phyloP scores from a whole-genome alignment of 1,140 invertebrate species.

The Ectropis grisescens region DNA sequence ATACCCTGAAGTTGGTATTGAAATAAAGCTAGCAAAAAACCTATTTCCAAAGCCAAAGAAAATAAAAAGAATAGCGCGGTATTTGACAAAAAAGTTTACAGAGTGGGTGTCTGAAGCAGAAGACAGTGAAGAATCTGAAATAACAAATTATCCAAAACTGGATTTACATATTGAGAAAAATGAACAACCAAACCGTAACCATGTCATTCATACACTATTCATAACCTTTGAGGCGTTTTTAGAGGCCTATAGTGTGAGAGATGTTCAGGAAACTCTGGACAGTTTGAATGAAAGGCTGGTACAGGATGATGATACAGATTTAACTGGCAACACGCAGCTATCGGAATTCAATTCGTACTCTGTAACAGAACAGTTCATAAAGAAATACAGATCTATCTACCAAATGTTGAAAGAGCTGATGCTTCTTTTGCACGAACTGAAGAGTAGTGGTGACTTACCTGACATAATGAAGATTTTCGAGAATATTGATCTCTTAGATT shows the following conservation, averaged over 20 bases:
- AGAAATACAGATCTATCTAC: conserved; percentile 30
- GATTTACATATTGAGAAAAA: conserved; percentile 1
- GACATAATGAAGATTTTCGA: conserved; percentile 25
- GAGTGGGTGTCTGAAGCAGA: conserved; percentile 1
- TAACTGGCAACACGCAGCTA: background rate
- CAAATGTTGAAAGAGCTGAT: conserved; percentile 29
- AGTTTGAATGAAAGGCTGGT: conserved; percentile 23
- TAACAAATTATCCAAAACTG: conserved; percentile 17
- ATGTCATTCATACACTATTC: conserved; percentile 26
- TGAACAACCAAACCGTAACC: conserved; percentile 12
- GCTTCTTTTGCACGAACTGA: conserved; percentile 14
- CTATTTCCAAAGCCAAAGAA: conserved; percentile 15
- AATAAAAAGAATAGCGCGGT: conserved; percentile 16
- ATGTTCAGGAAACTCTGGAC: conserved; percentile 30
- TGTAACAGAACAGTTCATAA: conserved; percentile 30
- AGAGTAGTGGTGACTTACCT: conserved; percentile 14
- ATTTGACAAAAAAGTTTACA: conserved; percentile 19
- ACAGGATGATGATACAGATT: conserved; percentile 7
- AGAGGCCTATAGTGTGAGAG: conserved; percentile 32
- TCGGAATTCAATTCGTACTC: conserved; percentile 16
- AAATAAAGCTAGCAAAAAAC: conserved; percentile 12
- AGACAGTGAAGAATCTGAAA: background rate
- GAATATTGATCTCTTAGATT: conserved; percentile 22
- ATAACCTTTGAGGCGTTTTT: conserved; percentile 37
- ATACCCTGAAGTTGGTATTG: conserved; percentile 13